Evolutionary conservation across 2,113 vertebrate species (phyloP).

Genomic region (Synodontis membranacea): DNA sequence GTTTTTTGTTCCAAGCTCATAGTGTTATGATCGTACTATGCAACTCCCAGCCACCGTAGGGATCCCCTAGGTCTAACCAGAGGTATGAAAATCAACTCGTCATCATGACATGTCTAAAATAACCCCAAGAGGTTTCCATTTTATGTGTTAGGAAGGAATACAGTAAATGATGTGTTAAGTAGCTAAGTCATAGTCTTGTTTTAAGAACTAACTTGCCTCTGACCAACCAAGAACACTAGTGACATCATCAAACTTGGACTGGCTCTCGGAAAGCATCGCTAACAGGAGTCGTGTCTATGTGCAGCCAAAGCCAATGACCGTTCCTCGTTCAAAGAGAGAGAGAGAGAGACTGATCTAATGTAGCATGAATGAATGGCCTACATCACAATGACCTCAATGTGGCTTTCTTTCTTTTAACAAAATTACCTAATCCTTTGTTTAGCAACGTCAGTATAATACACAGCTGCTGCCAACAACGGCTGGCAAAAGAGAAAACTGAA

Average conservation of each 20-base stretch:
- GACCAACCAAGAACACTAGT: neutral
- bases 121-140: neutral
- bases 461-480: neutral
- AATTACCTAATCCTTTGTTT: slow-evolving; percentile 9
- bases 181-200: neutral
- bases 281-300: neutral
- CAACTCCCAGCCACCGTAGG: neutral
- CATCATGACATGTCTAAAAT: neutral
- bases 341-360: no score
- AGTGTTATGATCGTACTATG: no score
- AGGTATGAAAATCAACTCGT: no score
- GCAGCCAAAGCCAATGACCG: neutral
- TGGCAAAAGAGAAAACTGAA: neutral
- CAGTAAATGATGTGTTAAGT: neutral
- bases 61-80: neutral
- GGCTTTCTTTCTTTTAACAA: slow-evolving; percentile 5
- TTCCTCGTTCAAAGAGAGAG: neutral
- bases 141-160: neutral
- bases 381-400: neutral
- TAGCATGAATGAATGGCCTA: neutral
- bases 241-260: neutral
- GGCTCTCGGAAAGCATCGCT: neutral
- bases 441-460: neutral
- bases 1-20: neutral
- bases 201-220: neutral